Evolutionary conservation across 2,888 invertebrate genomes (phyloP).

Genomic region (Xanthorhoe designata): DNA sequence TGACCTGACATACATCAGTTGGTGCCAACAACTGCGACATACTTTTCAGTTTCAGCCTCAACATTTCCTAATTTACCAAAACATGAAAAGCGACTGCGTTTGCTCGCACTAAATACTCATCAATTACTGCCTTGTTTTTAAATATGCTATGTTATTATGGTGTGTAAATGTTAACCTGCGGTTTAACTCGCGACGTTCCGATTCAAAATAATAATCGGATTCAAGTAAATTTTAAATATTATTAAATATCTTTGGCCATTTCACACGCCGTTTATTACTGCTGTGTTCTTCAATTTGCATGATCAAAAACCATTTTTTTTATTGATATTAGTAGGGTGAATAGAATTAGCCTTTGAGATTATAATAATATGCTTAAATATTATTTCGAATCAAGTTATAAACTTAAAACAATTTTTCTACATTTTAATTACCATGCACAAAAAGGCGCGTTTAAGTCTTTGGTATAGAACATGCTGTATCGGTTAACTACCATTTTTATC

Average conservation of each 20-base stretch:
- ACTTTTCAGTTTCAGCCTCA: slow-evolving; percentile 56
- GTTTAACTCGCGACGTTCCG: background rate
- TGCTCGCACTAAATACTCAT: background rate
- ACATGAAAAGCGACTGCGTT: slow-evolving; percentile 30
- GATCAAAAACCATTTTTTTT: background rate
- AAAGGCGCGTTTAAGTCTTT: background rate
- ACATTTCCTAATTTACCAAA: slow-evolving; percentile 57
- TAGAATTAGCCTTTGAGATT: background rate
- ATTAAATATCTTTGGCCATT: too few relatives aligned
- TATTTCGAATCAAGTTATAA: background rate
- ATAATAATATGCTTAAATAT: background rate
- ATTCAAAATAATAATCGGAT: too few relatives aligned
- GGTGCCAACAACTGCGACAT: slow-evolving; percentile 73
- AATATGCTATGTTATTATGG: background rate
- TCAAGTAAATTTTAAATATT: too few relatives aligned
- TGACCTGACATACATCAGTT: slow-evolving; percentile 72
- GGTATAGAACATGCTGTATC: background rate
- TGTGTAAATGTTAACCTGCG: background rate
- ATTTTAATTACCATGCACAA: background rate
- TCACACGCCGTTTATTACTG: too few relatives aligned
- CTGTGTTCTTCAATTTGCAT: too few relatives aligned
- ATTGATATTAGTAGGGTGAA: background rate
- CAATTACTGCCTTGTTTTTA: background rate
- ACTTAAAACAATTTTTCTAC: background rate
- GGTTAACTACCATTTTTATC: background rate